phyloP scores from a whole-genome alignment of 2,113 vertebrate genomes.

The Lagopus leucura region DNA sequence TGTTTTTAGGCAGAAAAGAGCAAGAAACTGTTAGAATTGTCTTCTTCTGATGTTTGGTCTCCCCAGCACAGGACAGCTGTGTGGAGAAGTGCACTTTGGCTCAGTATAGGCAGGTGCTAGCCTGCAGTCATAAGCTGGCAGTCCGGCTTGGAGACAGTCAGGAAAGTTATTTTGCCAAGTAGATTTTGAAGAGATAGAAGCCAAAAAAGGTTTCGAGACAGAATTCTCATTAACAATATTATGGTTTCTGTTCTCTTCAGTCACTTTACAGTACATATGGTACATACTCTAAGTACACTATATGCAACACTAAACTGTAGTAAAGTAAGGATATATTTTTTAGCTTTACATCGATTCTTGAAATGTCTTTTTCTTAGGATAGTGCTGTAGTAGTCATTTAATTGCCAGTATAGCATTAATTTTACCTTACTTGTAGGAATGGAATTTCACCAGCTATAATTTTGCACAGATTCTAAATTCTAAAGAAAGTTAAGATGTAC shows the following conservation, averaged over 20 bases:
- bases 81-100: neutral
- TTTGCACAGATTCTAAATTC: neutral
- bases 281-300: neutral
- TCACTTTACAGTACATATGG: neutral
- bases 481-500: neutral
- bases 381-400: neutral
- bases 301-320: neutral
- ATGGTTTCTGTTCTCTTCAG: neutral
- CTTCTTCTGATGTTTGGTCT: neutral
- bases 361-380: neutral
- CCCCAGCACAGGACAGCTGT: neutral
- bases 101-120: neutral
- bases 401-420: neutral
- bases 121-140: neutral
- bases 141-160: neutral
- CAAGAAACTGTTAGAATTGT: neutral
- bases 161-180: neutral
- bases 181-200: neutral
- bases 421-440: neutral
- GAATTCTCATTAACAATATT: neutral
- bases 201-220: neutral
- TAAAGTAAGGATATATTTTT: neutral
- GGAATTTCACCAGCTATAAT: neutral
- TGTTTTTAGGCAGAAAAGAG: slow-evolving; percentile 10
- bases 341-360: neutral